Evolutionary conservation across 2,888 invertebrate species (phyloP), one percentile per base, ranked within the genome.

Genomic region (Bhutanitis thaidina): DNA sequence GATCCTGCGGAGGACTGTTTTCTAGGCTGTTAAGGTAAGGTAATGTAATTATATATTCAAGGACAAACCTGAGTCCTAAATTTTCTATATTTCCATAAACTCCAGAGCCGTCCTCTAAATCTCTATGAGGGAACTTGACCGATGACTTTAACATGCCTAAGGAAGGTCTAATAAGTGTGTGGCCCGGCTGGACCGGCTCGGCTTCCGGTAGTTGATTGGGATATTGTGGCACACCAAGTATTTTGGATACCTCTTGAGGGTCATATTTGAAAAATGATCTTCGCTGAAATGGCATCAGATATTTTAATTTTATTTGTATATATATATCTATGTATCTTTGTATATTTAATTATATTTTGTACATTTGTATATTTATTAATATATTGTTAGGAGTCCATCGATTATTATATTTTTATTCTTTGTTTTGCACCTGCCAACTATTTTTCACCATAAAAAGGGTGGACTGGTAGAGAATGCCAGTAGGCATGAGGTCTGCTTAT

Each of bases 81-180:
- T 71, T 79, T 0, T 76, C 58, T 0, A 62, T 13, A 49, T 83
- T 77, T 0, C 88, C 88, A 40, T 86, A 81, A 9, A 88, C 84
- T 2, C 83, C 83, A 1, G 75, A 65, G 0, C 77, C 81, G 4
- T 70, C 65, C 0, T 71, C 81, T 25, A 68, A 41, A 0, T 86
- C 85, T 47, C 59, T 74, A 27, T 88, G 87, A 0, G 88, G 88
- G 29, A 81, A 88, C 46, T 85, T 85, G 9, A 88, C 53, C 0
- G 87, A 62, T 1, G 88, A 88, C 57, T 84, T 88, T 5, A 88
- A 60, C 84, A 85, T 85, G 3, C 80, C 80, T 0, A 87, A 49
- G 0, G 83, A 54, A 35, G 88, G 88, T 16, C 74, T 72, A 8
- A 86, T 49, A 1, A 88, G 70, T 0, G 88, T 87, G 53, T 87